Conservation (phyloP, 2,888 invertebrate genomes). For the Miltochrista miniata region DNA sequence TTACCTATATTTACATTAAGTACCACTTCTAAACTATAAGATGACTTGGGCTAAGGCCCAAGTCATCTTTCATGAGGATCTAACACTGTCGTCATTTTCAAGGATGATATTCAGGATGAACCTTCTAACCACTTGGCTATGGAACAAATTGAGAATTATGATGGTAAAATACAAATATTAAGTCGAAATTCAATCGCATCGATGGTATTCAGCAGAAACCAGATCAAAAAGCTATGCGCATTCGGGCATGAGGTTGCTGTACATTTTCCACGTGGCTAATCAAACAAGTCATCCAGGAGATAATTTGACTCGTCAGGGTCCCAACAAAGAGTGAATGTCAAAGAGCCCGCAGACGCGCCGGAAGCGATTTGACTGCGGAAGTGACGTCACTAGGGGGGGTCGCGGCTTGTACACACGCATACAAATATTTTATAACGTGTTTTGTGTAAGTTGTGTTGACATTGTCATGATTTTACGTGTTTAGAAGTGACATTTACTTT, state of each 20-base stretch:
- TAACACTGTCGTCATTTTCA: too few relatives aligned
- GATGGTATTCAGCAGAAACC: too few relatives aligned
- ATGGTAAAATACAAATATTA: too few relatives aligned
- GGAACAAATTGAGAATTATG: too few relatives aligned
- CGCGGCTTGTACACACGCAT: conserved; percentile 32
- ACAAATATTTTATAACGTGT: conserved; percentile 29
- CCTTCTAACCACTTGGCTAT: too few relatives aligned
- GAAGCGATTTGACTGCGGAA: conserved; percentile 78
- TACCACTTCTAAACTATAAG: too few relatives aligned
- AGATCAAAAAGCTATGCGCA: not conserved
- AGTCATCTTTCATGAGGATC: too few relatives aligned
- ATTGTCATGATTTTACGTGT: conserved; percentile 35
- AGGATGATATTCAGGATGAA: too few relatives aligned
- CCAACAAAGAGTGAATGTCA: conserved; percentile 70
- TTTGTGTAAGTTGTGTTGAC: conserved; percentile 29
- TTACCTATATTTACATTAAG: too few relatives aligned
- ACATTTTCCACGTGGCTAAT: conserved; percentile 63
- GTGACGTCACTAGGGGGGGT: conserved; percentile 66
- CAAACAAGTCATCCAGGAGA: conserved; percentile 63
- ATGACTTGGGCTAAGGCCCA: too few relatives aligned
- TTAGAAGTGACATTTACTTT: too few relatives aligned
- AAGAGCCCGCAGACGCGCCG: conserved; percentile 72
- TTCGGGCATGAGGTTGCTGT: conserved; percentile 12
- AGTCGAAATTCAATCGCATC: not conserved
- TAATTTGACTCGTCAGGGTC: conserved; percentile 62